Conservation (phyloP, 2,797 vertebrate genomes). For the Cynodonichthys magdalenae region DNA sequence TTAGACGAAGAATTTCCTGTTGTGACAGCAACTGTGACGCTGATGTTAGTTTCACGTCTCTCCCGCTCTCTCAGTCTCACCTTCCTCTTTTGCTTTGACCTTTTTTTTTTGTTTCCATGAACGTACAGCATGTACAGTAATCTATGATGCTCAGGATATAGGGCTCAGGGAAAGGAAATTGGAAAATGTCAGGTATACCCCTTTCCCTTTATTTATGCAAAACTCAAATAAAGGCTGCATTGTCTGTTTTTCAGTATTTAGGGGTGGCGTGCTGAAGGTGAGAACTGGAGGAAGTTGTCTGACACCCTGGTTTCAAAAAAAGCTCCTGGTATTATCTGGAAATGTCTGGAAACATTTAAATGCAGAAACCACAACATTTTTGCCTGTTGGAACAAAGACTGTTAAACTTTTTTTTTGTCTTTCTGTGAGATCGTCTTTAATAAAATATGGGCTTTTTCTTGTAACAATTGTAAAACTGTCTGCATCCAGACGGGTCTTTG, state of each 20-base stretch:
- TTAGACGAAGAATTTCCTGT: constrained; percentile 57
- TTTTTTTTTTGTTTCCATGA: constrained; percentile 25
- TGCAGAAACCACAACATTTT: too few species aligned
- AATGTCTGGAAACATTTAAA: too few species aligned
- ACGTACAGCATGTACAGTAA: not conserved
- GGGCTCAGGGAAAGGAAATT: constrained; percentile 4
- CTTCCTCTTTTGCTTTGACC: constrained; percentile 35
- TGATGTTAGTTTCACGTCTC: constrained; percentile 7
- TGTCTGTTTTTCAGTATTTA: too few species aligned
- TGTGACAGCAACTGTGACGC: constrained; percentile 31
- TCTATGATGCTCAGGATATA: not conserved
- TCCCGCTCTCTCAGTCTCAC: not conserved
- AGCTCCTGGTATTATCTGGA: too few species aligned
- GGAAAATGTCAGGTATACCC: constrained; percentile 18
- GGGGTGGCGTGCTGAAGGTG: too few species aligned
- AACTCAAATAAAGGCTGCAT: not conserved
- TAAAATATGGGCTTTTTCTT: not conserved
- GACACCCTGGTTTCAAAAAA: too few species aligned
- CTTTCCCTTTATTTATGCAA: not conserved
- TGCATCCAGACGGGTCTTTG: constrained; percentile 13
- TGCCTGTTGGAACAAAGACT: too few species aligned
- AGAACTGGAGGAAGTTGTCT: too few species aligned
- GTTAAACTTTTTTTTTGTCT: not conserved
- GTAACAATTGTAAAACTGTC: not conserved
- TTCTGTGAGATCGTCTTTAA: not conserved